Evolutionary conservation across 64 coral and sea anemone species (phyloP).

Genomic region (Astreopora myriophthalma): DNA sequence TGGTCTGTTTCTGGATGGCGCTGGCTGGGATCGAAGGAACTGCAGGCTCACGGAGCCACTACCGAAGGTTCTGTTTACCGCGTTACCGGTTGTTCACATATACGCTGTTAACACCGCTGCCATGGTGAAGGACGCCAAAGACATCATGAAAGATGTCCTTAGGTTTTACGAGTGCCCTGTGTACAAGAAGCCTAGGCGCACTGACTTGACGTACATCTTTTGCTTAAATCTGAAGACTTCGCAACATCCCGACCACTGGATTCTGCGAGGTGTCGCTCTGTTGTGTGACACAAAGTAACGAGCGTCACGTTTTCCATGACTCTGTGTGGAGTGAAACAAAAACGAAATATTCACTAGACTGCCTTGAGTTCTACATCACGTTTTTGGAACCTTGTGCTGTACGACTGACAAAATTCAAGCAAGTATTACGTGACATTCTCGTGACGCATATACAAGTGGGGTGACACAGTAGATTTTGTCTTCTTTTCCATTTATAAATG

Average conservation of each 20-base stretch:
- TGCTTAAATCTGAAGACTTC: slow-evolving; percentile 95
- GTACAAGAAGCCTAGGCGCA: slow-evolving; percentile 96
- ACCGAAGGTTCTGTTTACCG: slow-evolving; percentile 90
- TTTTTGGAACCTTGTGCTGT: no score
- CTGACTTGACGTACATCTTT: slow-evolving; percentile 96
- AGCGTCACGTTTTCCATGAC: not conserved
- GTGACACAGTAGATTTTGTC: no score
- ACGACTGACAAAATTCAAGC: no score
- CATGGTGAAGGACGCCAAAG: not conserved
- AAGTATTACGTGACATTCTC: no score
- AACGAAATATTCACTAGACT: no score
- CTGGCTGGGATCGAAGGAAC: slow-evolving; percentile 97
- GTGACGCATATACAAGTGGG: no score
- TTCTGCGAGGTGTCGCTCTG: slow-evolving; percentile 91
- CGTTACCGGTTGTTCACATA: slow-evolving; percentile 86
- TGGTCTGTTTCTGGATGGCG: slow-evolving; percentile 92
- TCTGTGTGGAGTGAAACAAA: no score
- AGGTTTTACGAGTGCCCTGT: slow-evolving; percentile 96
- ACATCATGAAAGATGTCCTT: slow-evolving; percentile 65
- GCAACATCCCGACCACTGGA: slow-evolving; percentile 95
- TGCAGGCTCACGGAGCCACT: slow-evolving; percentile 87
- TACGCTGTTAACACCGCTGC: slow-evolving; percentile 92
- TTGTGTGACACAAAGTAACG: slow-evolving; percentile 96
- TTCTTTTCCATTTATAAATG: no score
- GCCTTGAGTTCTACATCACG: no score